Conservation (phyloP, 53 echinoderm and acorn worm genomes). For the Holothuria leucospilota region DNA sequence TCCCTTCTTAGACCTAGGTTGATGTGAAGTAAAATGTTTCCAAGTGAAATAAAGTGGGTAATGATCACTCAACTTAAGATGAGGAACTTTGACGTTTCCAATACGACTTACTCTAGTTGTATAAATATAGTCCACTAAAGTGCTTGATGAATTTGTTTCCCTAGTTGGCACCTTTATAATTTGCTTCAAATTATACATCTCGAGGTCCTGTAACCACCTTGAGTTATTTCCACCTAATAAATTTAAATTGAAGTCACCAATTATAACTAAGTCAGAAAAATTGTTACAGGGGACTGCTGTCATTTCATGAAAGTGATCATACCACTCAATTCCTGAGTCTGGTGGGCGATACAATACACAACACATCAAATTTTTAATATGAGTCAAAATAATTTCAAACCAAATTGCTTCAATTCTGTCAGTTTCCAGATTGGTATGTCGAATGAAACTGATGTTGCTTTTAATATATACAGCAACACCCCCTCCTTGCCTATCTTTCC, state of each 20-base stretch:
- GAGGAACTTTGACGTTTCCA: background rate
- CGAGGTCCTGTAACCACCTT: background rate
- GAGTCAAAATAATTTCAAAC: background rate
- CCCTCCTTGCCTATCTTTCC: background rate
- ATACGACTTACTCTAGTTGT: background rate
- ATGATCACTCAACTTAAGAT: conserved; percentile 1
- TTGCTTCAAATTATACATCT: conserved; percentile 1
- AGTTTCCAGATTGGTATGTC: background rate
- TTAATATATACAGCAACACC: background rate
- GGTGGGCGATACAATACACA: conserved; percentile 3
- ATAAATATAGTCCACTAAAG: background rate
- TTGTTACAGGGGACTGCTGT: background rate
- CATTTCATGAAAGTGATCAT: conserved; percentile 4
- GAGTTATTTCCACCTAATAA: background rate
- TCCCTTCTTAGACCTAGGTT: background rate
- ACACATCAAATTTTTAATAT: background rate
- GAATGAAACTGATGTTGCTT: background rate
- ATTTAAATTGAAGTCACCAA: background rate
- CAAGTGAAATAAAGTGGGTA: background rate
- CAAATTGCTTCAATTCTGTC: background rate
- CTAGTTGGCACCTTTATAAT: background rate
- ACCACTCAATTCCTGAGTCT: background rate
- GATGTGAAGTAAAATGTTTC: too few species aligned
- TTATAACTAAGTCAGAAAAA: background rate
- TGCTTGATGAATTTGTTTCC: conserved; percentile 4